Percentiles rank a stretch among this genome's conserved stretches.
Conservation (phyloP, 2,113 vertebrate genomes). For the Pithys albifrons region DNA sequence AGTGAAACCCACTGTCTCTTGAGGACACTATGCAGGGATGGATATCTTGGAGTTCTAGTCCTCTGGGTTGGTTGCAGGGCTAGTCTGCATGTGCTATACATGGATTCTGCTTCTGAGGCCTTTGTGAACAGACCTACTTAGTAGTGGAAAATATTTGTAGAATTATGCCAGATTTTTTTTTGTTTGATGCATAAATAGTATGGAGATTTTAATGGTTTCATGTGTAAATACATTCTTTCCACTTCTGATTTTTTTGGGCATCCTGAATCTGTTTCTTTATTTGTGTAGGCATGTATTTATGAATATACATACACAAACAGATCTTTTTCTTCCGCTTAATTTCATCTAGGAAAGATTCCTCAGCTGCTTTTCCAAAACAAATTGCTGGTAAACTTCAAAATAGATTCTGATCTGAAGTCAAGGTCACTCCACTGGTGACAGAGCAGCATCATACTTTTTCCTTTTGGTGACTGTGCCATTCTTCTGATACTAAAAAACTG, state of each 20-base stretch:
- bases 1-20: neutral
- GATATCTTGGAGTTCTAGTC: neutral
- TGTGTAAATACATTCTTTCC: neutral
- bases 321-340: neutral
- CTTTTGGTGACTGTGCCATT: neutral
- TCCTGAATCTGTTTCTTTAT: neutral
- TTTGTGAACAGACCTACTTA: neutral
- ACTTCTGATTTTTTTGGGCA: neutral
- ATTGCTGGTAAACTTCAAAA: neutral
- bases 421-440: neutral
- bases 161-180: neutral
- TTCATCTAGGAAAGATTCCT: neutral
- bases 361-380: neutral
- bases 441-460: neutral
- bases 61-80: neutral
- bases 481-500: neutral
- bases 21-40: neutral
- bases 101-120: neutral
- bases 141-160: neutral
- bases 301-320: neutral
- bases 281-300: neutral
- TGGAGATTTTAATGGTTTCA: neutral
- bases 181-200: neutral
- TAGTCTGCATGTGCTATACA: neutral
- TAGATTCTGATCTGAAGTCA: neutral